phyloP scores from a whole-genome alignment of 2,888 invertebrate species.

The Orgyia antiqua region DNA sequence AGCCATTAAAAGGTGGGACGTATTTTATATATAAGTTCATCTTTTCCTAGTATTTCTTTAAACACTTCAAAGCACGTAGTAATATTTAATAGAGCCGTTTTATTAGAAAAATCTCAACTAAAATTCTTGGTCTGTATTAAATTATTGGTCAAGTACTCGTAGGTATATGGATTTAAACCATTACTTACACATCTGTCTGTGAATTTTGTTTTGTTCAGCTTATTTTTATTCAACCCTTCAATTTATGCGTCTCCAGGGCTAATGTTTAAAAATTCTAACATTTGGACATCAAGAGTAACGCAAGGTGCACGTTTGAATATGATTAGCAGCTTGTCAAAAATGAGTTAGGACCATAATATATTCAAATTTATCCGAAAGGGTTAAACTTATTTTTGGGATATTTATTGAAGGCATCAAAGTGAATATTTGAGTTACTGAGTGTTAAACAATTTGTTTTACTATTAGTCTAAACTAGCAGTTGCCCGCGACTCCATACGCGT shows the following conservation, averaged over 20 bases:
- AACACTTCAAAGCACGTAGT: too few species aligned
- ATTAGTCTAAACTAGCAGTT: too few species aligned
- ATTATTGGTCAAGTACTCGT: constrained; percentile 5
- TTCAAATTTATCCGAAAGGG: constrained; percentile 66
- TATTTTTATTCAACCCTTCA: constrained; percentile 54
- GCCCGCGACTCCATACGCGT: too few species aligned
- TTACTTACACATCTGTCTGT: constrained; percentile 36
- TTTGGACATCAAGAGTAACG: constrained; percentile 50
- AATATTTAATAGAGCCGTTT: too few species aligned
- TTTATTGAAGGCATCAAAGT: constrained; percentile 11
- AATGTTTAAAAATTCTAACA: constrained; percentile 67
- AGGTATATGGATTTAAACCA: constrained; percentile 10
- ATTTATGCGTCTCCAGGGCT: constrained; percentile 51
- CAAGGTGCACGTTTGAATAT: constrained; percentile 74
- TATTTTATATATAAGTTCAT: too few species aligned
- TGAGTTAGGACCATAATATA: constrained; percentile 64
- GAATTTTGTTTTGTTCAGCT: constrained; percentile 48
- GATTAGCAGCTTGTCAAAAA: constrained; percentile 77
- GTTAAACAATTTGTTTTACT: not conserved
- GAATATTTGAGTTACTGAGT: not conserved
- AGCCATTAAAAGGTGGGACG: too few species aligned
- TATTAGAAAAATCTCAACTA: too few species aligned
- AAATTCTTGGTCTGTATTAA: too few species aligned
- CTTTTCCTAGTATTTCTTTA: too few species aligned
- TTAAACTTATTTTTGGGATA: constrained; percentile 34